A percentile compares a stretch with the other conserved stretches of the same genome.
phyloP scores from a whole-genome alignment of 2,797 vertebrate species.

The Melanotaenia trifasciata region DNA sequence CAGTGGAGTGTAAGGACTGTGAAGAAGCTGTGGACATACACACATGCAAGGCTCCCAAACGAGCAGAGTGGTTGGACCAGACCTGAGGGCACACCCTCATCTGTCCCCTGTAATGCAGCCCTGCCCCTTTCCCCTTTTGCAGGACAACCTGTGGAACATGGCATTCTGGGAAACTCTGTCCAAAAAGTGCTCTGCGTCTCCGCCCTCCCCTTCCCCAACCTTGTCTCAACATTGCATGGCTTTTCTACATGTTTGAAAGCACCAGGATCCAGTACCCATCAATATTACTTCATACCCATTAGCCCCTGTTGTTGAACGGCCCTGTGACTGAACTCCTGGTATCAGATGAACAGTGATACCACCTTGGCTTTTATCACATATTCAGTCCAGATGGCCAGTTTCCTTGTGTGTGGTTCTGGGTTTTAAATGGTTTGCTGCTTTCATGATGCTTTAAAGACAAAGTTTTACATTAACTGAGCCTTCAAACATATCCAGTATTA shows the following conservation, averaged over 20 bases:
- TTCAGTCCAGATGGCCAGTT: conserved; percentile 44
- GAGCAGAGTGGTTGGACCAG: conserved; percentile 86
- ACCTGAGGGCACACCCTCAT: conserved; percentile 74
- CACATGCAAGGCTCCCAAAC: conserved; percentile 96
- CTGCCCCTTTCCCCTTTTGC: conserved; percentile 56
- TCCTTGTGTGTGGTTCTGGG: conserved; percentile 54
- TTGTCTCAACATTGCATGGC: conserved; percentile 84
- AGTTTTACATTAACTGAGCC: conserved; percentile 79
- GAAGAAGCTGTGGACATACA: conserved; percentile 96
- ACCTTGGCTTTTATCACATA: conserved; percentile 50
- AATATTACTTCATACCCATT: conserved; percentile 74
- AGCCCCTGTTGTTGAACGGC: conserved; percentile 64
- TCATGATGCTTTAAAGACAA: conserved; percentile 79
- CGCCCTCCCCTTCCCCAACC: conserved; percentile 60
- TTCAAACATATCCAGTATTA: conserved; percentile 80
- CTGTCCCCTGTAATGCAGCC: conserved; percentile 41
- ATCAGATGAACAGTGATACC: conserved; percentile 51
- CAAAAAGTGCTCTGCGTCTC: conserved; percentile 76
- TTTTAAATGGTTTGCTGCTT: conserved; percentile 80
- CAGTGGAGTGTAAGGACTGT: conserved; percentile 97
- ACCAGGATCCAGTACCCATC: conserved; percentile 77
- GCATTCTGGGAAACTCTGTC: conserved; percentile 88
- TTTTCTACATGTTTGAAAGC: conserved; percentile 82
- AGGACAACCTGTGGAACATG: conserved; percentile 80
- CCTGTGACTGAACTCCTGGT: conserved; percentile 47